These are phyloP conservation scores for Drosophila merina DNA, from an alignment of 2,888 invertebrate species.

Conservation along the genomic window DNA sequence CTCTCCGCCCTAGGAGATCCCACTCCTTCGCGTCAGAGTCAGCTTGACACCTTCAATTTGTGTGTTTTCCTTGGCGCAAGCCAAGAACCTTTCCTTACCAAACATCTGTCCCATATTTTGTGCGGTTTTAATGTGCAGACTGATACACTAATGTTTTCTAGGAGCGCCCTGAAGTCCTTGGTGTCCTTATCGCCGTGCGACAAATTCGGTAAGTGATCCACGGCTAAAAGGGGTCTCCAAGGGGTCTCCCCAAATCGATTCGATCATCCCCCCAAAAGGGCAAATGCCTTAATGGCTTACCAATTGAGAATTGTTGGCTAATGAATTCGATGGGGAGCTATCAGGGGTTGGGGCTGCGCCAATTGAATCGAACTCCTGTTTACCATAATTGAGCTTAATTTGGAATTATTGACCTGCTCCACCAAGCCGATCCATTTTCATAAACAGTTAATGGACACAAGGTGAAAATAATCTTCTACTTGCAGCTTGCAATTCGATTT, in stretches of 20 bases:
- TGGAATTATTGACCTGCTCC: constrained; percentile 52
- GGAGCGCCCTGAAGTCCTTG: constrained; percentile 10
- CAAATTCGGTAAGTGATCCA: constrained; percentile 72
- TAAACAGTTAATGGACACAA: constrained; percentile 69
- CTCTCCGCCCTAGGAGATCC: constrained; percentile 40
- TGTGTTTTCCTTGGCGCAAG: constrained; percentile 69
- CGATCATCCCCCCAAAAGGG: constrained; percentile 43
- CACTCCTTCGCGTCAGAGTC: constrained; percentile 42
- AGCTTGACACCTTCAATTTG: constrained; percentile 72
- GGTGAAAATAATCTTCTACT: constrained; percentile 55
- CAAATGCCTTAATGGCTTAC: constrained; percentile 37
- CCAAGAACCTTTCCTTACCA: constrained; percentile 56
- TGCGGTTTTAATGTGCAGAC: constrained; percentile 70
- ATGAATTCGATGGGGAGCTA: constrained; percentile 41
- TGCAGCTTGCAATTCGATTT: constrained; percentile 39
- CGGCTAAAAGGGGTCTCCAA: constrained; percentile 40
- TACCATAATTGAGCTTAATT: constrained; percentile 71
- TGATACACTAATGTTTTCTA: constrained; percentile 26
- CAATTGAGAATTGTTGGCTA: constrained; percentile 36
- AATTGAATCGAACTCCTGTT: constrained; percentile 39
- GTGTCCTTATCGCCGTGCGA: constrained; percentile 59
- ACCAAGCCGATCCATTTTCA: constrained; percentile 42
- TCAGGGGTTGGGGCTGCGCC: constrained; percentile 23
- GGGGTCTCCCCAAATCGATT: constrained; percentile 21
- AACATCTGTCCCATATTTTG: constrained; percentile 79